Base-by-base conservation (phyloP, 2,888 invertebrate species). In the Thyatira batis region DNA sequence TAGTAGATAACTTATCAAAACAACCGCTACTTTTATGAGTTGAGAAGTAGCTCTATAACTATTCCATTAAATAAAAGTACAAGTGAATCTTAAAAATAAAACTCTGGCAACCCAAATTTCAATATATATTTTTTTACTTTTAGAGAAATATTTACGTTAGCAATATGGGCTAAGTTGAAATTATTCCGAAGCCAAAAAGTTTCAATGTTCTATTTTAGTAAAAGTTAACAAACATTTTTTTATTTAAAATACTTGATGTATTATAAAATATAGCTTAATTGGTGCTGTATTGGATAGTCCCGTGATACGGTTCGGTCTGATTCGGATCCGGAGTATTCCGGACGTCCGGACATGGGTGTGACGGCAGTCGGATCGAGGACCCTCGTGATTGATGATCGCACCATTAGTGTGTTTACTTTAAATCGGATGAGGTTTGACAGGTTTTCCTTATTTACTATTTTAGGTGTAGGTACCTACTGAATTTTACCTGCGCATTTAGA, bases 321-420 rank as follows among this genome's bases (percentile, higher is more conserved):
- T 13, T 17, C 48, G 25, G 13, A 27, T 17, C 27, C 46, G n/a
- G n/a, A n/a, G n/a, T n/a, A n/a, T n/a, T n/a, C n/a, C n/a, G n/a
- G n/a, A n/a, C n/a, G n/a, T n/a, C n/a, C n/a, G 48, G 48, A 48
- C 27, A 27, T 20, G 48, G 48, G 48, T 48, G 48, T 48, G 48
- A 48, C 27, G 27, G 48, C 27, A 48, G 27, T 27, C 46, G 46
- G 27, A 27, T 27, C 48, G 27, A 27, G 27, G 17, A 20, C 48
- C 28, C 45, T 25, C 13, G 48, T 48, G 48, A 48, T 48, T 48
- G 48, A 48, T 48, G 48, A 48, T 20, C 8, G 6, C 27, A 9
- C 48, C 48, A 48, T 48, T 48, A 48, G 20, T 27, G 20, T 27
- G 48, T 48, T 48, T 28, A 28, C 48, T 28, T 28, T 27, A 48